Evolutionary conservation across 2,888 invertebrate species (phyloP), one percentile per base, ranked within the genome.

Genomic region (Melikaiella ostensackeni): DNA sequence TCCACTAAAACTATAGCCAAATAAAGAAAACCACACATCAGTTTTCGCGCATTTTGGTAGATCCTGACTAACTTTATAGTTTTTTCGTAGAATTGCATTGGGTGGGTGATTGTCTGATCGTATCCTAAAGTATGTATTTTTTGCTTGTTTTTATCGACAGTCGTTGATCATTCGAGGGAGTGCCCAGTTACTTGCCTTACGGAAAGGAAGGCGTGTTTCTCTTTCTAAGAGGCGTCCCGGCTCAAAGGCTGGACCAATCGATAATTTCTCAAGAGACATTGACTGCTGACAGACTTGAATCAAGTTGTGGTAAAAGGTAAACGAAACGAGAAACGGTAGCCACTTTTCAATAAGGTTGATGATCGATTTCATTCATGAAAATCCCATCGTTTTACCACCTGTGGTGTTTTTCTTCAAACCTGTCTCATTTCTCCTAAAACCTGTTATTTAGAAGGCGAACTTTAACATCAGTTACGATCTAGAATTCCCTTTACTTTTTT

Each of bases 161-260:
- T 62, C 42, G 46, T 42, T 61, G 33, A 75, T 62, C 55, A 64
- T 75, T 62, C 38, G 80, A 82, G 79, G 82, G 82, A 82, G 80
- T 81, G 78, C 83, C 75, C 81, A 79, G 77, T 76, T 79, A 76
- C 82, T 79, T 83, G 81, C 81, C 79, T 83, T 83, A 80, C 83
- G 80, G 83, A 82, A 82, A 77, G 80, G 87, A 88, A 88, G 88
- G 88, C 88, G 88, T 88, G 88, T 83, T 88, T 86, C 84, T 84
- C 81, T 80, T 75, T 80, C 76, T 83, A 78, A 87, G 88, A 88
- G 87, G 88, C 85, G 86, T 86, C 86, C 27, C 70, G 30, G 30
- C 70, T 46, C 30, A 50, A 46, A 82, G 79, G 82, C 82, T 82
- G 84, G 81, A 87, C 88, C 88, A 88, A 88, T 88, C 87, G 85